Conservation (phyloP, 2,113 vertebrate genomes). For the Centropus unirufus region DNA sequence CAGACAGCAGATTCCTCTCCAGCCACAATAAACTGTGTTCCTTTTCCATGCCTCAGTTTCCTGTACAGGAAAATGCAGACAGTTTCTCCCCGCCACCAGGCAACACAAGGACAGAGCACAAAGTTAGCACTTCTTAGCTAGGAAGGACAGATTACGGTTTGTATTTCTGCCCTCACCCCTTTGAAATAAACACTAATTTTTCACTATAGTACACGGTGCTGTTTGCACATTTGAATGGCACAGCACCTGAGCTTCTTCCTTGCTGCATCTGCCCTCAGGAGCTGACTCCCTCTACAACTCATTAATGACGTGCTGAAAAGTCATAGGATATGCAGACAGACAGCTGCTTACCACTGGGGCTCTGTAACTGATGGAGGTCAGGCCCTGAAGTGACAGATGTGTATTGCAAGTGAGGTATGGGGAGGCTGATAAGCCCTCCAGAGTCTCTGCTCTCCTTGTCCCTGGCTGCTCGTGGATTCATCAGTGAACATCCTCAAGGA, state of each 20-base stretch:
- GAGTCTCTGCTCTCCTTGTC: neutral
- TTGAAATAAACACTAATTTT: conserved; percentile 1
- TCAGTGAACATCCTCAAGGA: neutral
- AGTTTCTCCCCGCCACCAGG: neutral
- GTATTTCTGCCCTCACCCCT: neutral
- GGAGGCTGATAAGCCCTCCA: neutral
- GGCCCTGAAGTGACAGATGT: conserved; percentile 29
- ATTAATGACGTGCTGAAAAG: conserved; percentile 35
- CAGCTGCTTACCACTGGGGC: conserved; percentile 40
- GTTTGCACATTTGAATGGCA: neutral
- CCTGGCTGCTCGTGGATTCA: neutral
- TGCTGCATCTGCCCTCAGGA: conserved; percentile 8
- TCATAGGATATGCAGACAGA: conserved; percentile 37
- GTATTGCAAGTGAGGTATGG: conserved; percentile 1
- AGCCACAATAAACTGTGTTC: neutral
- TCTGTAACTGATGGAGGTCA: conserved; percentile 6
- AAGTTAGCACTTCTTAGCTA: neutral
- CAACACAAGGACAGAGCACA: neutral
- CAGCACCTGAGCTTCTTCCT: neutral
- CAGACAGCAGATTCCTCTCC: neutral
- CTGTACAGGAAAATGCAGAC: neutral
- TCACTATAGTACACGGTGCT: neutral
- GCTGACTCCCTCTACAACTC: conserved; percentile 6
- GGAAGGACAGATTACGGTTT: neutral
- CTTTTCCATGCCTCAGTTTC: neutral